Conservation (phyloP, 2,113 vertebrate species). For the Serranochromis macrocephalus region DNA sequence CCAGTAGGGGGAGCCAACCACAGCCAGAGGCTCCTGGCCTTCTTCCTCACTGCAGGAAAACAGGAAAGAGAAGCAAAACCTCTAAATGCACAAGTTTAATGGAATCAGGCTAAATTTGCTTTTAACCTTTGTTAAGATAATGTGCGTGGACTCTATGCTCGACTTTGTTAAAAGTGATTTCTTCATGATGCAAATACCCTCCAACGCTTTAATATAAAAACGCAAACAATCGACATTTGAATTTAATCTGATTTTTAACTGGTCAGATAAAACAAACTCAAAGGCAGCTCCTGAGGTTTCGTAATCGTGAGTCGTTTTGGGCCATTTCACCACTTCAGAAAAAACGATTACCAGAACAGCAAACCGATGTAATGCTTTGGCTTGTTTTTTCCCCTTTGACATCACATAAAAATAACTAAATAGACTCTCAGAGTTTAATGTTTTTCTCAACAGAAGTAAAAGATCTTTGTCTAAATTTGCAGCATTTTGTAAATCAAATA, state of each 20-base stretch:
- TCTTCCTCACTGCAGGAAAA: constrained; percentile 72
- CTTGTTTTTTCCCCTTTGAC: background rate
- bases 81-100: background rate
- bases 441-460: background rate
- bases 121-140: background rate
- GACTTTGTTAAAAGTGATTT: background rate
- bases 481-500: background rate
- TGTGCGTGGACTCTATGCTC: background rate
- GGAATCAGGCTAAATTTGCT: background rate
- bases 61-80: background rate
- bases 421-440: background rate
- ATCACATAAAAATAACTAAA: background rate
- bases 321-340: background rate
- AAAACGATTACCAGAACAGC: background rate
- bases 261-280: background rate
- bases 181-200: background rate
- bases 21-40: constrained; percentile 80
- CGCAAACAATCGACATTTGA: background rate
- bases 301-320: accelerated
- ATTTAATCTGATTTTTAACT: background rate
- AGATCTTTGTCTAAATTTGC: background rate
- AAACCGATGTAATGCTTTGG: background rate
- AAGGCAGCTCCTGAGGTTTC: background rate
- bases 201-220: background rate
- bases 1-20: constrained; percentile 96